phyloP scores from a whole-genome alignment of 1,140 invertebrate genomes.

The Dendrolimus kikuchii region DNA sequence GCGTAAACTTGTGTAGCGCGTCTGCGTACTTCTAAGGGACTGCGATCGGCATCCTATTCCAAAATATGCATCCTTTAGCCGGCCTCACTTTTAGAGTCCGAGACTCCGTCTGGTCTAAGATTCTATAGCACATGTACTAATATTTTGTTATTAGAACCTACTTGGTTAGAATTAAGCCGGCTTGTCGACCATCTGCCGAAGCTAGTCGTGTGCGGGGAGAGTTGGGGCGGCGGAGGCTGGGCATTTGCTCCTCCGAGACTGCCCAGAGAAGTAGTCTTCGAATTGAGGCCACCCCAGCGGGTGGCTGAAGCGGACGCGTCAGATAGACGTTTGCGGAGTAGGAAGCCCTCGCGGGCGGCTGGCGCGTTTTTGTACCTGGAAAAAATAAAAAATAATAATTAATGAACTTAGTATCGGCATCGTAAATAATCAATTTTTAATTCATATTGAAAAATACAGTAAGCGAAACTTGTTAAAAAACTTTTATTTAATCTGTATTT shows the following conservation, averaged over 20 bases:
- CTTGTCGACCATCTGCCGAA: constrained; percentile 91
- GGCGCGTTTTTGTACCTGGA: constrained; percentile 85
- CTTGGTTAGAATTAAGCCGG: constrained; percentile 81
- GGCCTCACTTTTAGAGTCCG: too few relatives aligned
- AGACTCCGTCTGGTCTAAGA: too few relatives aligned
- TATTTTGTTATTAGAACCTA: constrained; percentile 18
- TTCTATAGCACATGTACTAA: too few relatives aligned
- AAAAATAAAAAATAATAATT: neutral
- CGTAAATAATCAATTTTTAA: neutral
- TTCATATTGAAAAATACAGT: too few relatives aligned
- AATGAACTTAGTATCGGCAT: neutral
- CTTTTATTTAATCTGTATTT: too few relatives aligned
- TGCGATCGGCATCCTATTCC: too few relatives aligned
- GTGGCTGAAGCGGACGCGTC: constrained; percentile 75
- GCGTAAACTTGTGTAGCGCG: too few relatives aligned
- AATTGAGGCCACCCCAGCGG: constrained; percentile 81
- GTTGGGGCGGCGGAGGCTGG: constrained; percentile 64
- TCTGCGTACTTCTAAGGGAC: too few relatives aligned
- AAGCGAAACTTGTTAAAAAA: too few relatives aligned
- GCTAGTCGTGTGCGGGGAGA: constrained; percentile 60
- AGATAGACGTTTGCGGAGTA: constrained; percentile 77
- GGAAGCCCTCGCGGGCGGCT: constrained; percentile 78
- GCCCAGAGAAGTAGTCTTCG: constrained; percentile 84
- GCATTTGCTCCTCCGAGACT: constrained; percentile 74
- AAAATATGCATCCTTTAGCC: too few relatives aligned